Percentiles rank a stretch among this genome's conserved stretches.
phyloP scores from a whole-genome alignment of 2,888 invertebrate genomes.

The Trissolcus brochymenae region DNA sequence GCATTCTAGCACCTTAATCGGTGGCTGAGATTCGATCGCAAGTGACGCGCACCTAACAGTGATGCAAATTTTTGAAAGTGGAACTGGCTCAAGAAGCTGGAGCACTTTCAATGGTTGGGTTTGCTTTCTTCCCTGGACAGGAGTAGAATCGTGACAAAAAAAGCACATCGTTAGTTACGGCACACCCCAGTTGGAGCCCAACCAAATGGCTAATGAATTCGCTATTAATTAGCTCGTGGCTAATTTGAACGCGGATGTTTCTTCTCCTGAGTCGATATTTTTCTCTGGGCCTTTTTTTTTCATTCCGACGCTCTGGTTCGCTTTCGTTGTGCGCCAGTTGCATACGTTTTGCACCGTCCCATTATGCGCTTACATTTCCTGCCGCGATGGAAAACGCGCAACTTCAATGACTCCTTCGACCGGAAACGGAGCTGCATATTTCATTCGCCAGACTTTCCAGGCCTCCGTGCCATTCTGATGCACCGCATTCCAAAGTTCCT shows the following conservation, averaged over 20 bases:
- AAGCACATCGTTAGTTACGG: conserved; percentile 57
- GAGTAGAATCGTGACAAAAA: conserved; percentile 27
- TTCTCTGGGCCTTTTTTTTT: conserved; percentile 23
- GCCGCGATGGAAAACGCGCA: conserved; percentile 43
- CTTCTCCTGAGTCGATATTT: conserved; percentile 23
- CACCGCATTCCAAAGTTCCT: conserved; percentile 23
- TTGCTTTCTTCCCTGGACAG: conserved; percentile 30
- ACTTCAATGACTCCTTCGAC: conserved; percentile 49
- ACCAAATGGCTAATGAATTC: conserved; percentile 61
- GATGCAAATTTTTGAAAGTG: conserved; percentile 46
- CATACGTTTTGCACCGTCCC: conserved; percentile 41
- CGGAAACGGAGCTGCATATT: conserved; percentile 50
- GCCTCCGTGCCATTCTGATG: conserved; percentile 24
- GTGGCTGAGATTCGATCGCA: conserved; percentile 10
- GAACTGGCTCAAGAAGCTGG: conserved; percentile 38
- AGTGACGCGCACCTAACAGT: conserved; percentile 23
- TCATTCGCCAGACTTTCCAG: conserved; percentile 33
- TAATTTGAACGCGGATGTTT: conserved; percentile 51
- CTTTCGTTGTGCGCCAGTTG: conserved; percentile 54
- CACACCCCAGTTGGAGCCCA: conserved; percentile 41
- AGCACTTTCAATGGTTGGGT: conserved; percentile 35
- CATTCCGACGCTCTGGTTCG: conserved; percentile 54
- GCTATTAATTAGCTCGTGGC: conserved; percentile 60
- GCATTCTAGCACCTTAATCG: conserved; percentile 14
- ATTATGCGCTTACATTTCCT: conserved; percentile 38